A percentile compares a stretch with the other conserved stretches of the same genome.
Conservation (phyloP, 2,113 vertebrate species). For the Parotia lawesii region DNA sequence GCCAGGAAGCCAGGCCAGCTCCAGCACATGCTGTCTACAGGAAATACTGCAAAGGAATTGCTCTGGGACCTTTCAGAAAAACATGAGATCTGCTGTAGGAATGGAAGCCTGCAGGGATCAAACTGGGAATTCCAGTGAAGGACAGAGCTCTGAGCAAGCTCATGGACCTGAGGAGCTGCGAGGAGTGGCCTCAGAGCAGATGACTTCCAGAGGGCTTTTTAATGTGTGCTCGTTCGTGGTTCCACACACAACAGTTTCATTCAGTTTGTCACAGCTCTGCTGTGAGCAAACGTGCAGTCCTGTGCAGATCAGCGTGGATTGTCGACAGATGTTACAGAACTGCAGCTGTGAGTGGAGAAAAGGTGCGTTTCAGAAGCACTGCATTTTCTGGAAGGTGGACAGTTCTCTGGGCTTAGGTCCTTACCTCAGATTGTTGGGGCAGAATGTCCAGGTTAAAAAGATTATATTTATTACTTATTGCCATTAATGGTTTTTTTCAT, state of each 20-base stretch:
- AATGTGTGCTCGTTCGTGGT: rapidly evolving
- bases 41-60: background rate
- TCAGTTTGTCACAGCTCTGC: background rate
- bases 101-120: background rate
- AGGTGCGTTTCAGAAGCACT: background rate
- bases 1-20: background rate
- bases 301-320: background rate
- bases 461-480: background rate
- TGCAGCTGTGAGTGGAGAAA: background rate
- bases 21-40: background rate
- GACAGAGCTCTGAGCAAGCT: background rate
- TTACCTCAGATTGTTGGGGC: background rate
- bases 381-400: background rate
- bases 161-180: background rate
- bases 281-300: background rate
- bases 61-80: background rate
- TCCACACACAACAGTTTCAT: background rate
- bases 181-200: too few species aligned
- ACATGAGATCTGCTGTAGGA: background rate
- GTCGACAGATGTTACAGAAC: background rate
- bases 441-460: background rate
- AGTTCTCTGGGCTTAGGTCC: background rate
- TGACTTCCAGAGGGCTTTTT: background rate
- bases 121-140: background rate
- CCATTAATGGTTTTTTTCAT: background rate